These are phyloP conservation scores for Ictalurus furcatus DNA, from an alignment of 2,113 vertebrate genomes.

Conservation along the genomic window DNA sequence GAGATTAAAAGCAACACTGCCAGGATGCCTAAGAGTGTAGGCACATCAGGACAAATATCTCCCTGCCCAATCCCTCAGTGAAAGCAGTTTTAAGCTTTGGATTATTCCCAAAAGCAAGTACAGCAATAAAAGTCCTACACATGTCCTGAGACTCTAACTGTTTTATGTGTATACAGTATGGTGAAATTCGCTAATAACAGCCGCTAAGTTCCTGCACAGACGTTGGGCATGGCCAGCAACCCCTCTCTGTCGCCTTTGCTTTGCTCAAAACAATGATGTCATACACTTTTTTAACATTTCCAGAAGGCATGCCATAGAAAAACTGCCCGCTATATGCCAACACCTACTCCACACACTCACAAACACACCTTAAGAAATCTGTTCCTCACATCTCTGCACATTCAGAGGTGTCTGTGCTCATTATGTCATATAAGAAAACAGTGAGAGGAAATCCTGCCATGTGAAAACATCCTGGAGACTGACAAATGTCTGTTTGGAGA, in stretches of 20 bases:
- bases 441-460: constrained; percentile 24
- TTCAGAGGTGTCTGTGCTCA: constrained; percentile 50
- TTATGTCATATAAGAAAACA: constrained; percentile 53
- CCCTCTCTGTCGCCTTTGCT: constrained; percentile 21
- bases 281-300: constrained; percentile 41
- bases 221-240: constrained; percentile 18
- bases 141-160: background rate
- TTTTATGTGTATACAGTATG: background rate
- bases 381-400: constrained; percentile 14
- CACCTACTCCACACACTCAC: constrained; percentile 18
- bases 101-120: constrained; percentile 12
- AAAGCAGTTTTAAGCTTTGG: constrained; percentile 8
- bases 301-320: constrained; percentile 32
- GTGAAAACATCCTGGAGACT: constrained; percentile 42
- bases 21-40: background rate
- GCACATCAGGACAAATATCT: background rate
- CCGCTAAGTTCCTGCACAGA: constrained; percentile 23
- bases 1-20: background rate
- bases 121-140: constrained; percentile 1
- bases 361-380: constrained; percentile 28
- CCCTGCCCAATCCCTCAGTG: background rate
- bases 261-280: constrained; percentile 57
- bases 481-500: constrained; percentile 8
- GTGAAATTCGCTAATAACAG: constrained; percentile 31
- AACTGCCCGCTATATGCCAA: constrained; percentile 38